Percentiles rank a stretch among this genome's conserved stretches.
These are phyloP conservation scores for Salarias fasciatus DNA, from an alignment of 2,797 vertebrate species.

Conservation along the genomic window DNA sequence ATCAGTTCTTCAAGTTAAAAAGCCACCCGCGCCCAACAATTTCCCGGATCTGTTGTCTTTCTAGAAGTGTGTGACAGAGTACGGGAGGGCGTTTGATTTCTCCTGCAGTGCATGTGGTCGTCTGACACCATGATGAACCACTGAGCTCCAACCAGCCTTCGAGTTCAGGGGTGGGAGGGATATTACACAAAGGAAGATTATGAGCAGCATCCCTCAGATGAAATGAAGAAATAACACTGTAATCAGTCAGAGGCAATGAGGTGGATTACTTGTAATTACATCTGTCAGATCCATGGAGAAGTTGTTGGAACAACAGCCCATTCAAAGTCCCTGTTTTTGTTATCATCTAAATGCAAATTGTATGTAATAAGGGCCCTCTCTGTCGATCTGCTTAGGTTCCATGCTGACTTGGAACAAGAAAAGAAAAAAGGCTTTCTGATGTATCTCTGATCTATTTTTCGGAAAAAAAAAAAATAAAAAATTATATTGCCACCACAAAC, in stretches of 20 bases:
- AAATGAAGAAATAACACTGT: constrained; percentile 59
- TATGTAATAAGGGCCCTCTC: constrained; percentile 48
- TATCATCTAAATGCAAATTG: constrained; percentile 72
- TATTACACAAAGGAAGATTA: constrained; percentile 42
- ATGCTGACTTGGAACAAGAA: constrained; percentile 26
- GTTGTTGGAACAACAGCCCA: constrained; percentile 60
- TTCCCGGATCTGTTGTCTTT: constrained; percentile 30
- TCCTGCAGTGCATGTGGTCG: constrained; percentile 13
- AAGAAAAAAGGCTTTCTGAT: constrained; percentile 20
- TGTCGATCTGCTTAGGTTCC: constrained; percentile 36
- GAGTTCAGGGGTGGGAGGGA: constrained; percentile 8
- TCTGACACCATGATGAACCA: constrained; percentile 19
- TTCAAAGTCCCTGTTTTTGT: constrained; percentile 52
- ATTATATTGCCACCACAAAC: too few relatives aligned
- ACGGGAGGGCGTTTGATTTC: constrained; percentile 12
- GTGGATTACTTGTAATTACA: constrained; percentile 63
- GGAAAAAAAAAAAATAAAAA: too few relatives aligned
- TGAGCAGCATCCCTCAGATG: constrained; percentile 46
- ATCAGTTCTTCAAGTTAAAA: constrained; percentile 4
- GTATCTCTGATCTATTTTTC: constrained; percentile 15
- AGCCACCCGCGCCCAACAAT: constrained; percentile 36
- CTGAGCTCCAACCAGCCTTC: constrained; percentile 34
- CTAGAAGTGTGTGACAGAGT: constrained; percentile 16
- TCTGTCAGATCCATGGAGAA: constrained; percentile 50
- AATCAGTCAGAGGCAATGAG: constrained; percentile 62